phyloP scores from a whole-genome alignment of 2,113 vertebrate genomes.

The Clupea harengus region DNA sequence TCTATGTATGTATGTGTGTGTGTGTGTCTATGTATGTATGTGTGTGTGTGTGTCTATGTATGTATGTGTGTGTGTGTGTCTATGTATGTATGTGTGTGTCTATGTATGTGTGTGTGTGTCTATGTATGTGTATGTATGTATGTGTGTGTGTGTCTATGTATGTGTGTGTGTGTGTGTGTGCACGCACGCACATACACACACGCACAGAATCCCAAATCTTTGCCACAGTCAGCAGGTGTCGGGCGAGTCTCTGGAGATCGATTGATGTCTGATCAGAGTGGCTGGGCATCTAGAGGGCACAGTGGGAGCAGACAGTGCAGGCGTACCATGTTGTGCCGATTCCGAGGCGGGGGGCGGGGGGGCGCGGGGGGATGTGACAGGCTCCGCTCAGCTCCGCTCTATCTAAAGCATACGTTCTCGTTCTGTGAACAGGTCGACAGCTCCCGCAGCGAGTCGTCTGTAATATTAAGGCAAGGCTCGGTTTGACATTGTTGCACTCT shows the following conservation, averaged over 20 bases:
- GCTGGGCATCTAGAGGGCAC: not conserved
- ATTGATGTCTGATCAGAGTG: not conserved
- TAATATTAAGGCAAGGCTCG: not conserved
- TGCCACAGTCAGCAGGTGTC: no score
- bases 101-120: not conserved
- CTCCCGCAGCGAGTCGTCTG: not conserved
- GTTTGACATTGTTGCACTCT: not conserved
- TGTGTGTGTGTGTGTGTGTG: not conserved
- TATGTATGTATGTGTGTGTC: not conserved
- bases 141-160: not conserved
- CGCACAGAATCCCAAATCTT: not conserved
- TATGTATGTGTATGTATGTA: no score
- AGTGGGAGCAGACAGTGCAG: not conserved
- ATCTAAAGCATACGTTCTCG: not conserved
- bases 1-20: not conserved
- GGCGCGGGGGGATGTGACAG: not conserved
- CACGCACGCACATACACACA: no score
- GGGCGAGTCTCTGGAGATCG: not conserved
- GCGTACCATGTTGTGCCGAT: no score
- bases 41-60: no score
- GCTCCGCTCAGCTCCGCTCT: no score
- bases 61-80: conserved; percentile 11
- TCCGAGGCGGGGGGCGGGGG: not conserved
- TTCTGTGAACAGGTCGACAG: conserved; percentile 6
- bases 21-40: not conserved